phyloP scores from a whole-genome alignment of 2,888 invertebrate genomes.

The Doris montereyensis region DNA sequence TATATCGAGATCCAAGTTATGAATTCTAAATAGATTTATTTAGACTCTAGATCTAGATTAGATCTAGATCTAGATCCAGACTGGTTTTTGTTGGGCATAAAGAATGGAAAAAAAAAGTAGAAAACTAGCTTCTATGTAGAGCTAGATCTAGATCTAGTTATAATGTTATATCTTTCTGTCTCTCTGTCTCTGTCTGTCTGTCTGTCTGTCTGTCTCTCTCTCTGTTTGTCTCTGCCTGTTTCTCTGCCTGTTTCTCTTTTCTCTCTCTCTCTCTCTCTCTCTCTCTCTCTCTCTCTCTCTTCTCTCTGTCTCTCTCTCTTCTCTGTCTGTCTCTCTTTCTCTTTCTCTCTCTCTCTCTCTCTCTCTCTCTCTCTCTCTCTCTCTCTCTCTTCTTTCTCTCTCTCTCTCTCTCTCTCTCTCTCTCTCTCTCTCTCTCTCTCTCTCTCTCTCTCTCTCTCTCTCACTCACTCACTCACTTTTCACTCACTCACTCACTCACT shows the following conservation, averaged over 20 bases:
- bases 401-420: neutral
- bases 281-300: constrained; percentile 22
- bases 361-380: neutral
- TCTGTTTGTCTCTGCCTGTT: neutral
- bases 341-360: neutral
- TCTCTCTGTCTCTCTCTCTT: neutral
- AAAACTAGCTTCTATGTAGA: no score
- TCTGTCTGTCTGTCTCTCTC: no score
- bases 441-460: neutral
- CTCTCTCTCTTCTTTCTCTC: neutral
- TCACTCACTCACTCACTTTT: neutral
- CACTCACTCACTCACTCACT: no score
- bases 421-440: neutral
- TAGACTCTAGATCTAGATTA: no score
- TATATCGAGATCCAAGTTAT: no score
- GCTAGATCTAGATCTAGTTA: no score
- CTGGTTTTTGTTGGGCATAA: no score
- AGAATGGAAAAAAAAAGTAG: no score
- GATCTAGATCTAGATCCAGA: no score
- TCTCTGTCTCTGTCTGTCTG: no score
- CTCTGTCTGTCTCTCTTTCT: neutral
- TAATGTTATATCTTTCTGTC: no score
- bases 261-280: constrained; percentile 17
- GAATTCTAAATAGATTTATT: no score
- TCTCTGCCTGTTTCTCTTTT: constrained; percentile 4